Evolutionary conservation across 2,888 invertebrate species (phyloP).

Genomic region (Eueremaeus valkanovi): DNA sequence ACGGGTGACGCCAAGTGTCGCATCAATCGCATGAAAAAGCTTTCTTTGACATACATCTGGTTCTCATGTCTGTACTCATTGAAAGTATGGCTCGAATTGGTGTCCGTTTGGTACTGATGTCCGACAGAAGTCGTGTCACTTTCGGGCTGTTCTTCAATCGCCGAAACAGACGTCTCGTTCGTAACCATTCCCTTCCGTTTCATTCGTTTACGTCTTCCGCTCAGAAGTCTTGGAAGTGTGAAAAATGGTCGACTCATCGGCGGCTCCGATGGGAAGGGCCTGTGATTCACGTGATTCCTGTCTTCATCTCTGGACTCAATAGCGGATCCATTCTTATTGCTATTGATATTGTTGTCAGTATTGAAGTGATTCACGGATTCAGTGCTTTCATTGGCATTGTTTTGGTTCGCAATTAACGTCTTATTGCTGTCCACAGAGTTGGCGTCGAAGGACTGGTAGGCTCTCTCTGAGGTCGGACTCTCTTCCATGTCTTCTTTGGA

Average conservation of each 20-base stretch:
- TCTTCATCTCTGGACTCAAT: neutral
- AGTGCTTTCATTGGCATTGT: slow-evolving; percentile 5
- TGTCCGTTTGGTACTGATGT: neutral
- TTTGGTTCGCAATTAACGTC: slow-evolving; percentile 5
- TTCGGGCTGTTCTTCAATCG: slow-evolving; percentile 19
- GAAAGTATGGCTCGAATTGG: neutral
- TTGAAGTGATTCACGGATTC: neutral
- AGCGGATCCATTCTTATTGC: too few relatives aligned
- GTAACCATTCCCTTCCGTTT: slow-evolving; percentile 14
- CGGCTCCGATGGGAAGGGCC: neutral
- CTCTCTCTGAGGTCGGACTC: neutral
- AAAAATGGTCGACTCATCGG: slow-evolving; percentile 12
- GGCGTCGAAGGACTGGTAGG: neutral
- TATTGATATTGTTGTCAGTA: neutral
- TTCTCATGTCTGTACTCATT: neutral
- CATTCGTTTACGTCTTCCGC: slow-evolving; percentile 20
- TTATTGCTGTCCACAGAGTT: slow-evolving; percentile 29
- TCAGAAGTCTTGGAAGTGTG: slow-evolving; percentile 21
- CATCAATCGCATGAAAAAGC: slow-evolving; percentile 25
- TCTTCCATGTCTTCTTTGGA: neutral
- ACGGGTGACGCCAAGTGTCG: slow-evolving; percentile 29
- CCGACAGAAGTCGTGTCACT: slow-evolving; percentile 8
- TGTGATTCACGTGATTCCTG: neutral
- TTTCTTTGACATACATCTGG: slow-evolving; percentile 5
- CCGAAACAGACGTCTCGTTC: neutral